Evolutionary conservation across 1,140 invertebrate species (phyloP).

Genomic region (Anthonomus grandis): DNA sequence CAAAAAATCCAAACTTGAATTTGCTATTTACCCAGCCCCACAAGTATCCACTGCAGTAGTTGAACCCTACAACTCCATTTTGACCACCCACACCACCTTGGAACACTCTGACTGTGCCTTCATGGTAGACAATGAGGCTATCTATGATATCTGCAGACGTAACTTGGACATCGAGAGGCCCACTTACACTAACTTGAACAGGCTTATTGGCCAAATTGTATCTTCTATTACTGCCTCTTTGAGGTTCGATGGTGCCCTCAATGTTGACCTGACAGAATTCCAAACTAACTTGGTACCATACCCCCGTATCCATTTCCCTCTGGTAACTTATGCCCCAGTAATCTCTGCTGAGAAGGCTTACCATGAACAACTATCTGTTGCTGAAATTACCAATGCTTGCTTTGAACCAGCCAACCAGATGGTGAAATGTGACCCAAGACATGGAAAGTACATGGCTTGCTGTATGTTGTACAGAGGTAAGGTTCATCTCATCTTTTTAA

Average conservation of each 20-base stretch:
- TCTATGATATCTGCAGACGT: conserved; percentile 67
- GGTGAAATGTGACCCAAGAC: conserved; percentile 65
- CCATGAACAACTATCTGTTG: conserved; percentile 64
- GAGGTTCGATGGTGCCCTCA: conserved; percentile 73
- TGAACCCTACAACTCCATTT: conserved; percentile 67
- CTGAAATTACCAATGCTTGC: conserved; percentile 66
- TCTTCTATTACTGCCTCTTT: conserved; percentile 75
- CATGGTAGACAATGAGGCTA: conserved; percentile 69
- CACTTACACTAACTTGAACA: conserved; percentile 63
- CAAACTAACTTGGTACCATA: conserved; percentile 69
- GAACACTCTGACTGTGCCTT: conserved; percentile 64
- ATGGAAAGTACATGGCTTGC: conserved; percentile 73
- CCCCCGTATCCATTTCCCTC: conserved; percentile 68
- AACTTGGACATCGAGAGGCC: conserved; percentile 65
- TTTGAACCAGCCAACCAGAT: conserved; percentile 67
- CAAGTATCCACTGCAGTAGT: conserved; percentile 68
- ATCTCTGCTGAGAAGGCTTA: conserved; percentile 61
- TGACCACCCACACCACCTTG: conserved; percentile 62
- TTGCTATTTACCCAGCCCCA: conserved; percentile 75
- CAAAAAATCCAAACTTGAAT: conserved; percentile 74
- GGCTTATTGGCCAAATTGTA: conserved; percentile 69
- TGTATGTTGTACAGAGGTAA: conserved; percentile 66
- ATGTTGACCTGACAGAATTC: conserved; percentile 80
- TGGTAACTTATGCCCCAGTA: conserved; percentile 70
- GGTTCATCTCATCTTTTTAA: too few relatives aligned